phyloP scores from a whole-genome alignment of 2,797 vertebrate species.

The Bovichtus variegatus region DNA sequence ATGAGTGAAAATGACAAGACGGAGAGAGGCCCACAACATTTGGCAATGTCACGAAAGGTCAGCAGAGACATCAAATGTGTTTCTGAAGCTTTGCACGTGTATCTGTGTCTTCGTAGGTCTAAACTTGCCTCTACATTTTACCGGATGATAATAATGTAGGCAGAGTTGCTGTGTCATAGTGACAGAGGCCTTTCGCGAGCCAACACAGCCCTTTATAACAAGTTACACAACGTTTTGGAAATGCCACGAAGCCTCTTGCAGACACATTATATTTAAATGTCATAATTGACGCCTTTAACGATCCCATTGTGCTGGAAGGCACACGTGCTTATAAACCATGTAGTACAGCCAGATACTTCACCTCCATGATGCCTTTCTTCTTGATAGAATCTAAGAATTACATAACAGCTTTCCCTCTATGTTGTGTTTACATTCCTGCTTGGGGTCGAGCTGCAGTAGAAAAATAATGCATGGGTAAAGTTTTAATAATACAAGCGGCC shows the following conservation, averaged over 20 bases:
- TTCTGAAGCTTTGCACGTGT: not conserved
- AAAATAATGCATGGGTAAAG: slow-evolving; percentile 68
- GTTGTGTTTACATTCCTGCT: slow-evolving; percentile 70
- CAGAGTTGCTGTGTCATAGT: slow-evolving; percentile 44
- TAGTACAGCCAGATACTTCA: not conserved
- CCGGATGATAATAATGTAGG: not conserved
- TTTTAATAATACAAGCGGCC: slow-evolving; percentile 70
- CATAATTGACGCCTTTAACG: slow-evolving; percentile 5
- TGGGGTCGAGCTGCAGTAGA: slow-evolving; percentile 40
- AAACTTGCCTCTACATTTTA: slow-evolving; percentile 1
- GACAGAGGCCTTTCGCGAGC: slow-evolving; percentile 8
- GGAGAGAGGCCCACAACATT: not conserved
- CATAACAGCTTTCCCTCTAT: slow-evolving; percentile 16
- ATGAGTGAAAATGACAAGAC: not conserved
- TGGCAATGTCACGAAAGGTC: slow-evolving; percentile 9
- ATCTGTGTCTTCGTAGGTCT: not conserved
- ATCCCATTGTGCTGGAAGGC: slow-evolving; percentile 18
- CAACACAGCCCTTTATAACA: not conserved
- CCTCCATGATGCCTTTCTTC: slow-evolving; percentile 24
- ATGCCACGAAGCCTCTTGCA: not conserved
- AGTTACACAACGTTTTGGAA: not conserved
- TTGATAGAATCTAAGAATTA: slow-evolving; percentile 22
- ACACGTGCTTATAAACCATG: not conserved
- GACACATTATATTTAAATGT: slow-evolving; percentile 25
- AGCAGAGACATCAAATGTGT: not conserved